These are phyloP conservation scores for Prenolepis imparis DNA, from an alignment of 2,888 invertebrate genomes.

Conservation along the genomic window DNA sequence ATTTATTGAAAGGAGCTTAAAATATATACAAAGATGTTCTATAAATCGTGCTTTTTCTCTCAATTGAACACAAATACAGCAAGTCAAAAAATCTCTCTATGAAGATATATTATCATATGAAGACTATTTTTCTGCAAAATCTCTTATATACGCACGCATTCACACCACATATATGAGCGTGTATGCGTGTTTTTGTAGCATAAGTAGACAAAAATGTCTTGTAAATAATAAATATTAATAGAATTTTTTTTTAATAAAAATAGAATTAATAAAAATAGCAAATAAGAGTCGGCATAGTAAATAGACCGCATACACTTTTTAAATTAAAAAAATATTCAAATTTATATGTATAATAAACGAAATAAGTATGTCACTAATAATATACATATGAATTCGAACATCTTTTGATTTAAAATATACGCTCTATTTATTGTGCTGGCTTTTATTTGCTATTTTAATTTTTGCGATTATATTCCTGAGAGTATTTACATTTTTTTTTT, in stretches of 20 bases:
- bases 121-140: neutral
- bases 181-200: neutral
- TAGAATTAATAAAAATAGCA: neutral
- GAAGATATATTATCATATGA: neutral
- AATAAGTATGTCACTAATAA: no score
- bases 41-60: neutral
- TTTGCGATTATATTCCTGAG: neutral
- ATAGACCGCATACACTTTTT: neutral
- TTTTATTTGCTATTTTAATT: no score
- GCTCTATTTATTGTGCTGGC: no score
- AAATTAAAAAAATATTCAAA: neutral
- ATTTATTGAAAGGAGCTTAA: constrained; percentile 6
- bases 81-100: constrained; percentile 5
- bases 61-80: neutral
- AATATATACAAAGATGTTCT: neutral
- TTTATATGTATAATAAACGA: no score
- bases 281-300: neutral
- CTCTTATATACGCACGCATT: neutral
- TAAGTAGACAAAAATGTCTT: neutral
- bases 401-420: no score
- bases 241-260: neutral
- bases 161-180: no score
- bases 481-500: neutral
- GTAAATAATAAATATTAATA: neutral
- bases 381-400: no score